phyloP scores from a whole-genome alignment of 2,797 vertebrate genomes.

The Centroberyx gerrardi region DNA sequence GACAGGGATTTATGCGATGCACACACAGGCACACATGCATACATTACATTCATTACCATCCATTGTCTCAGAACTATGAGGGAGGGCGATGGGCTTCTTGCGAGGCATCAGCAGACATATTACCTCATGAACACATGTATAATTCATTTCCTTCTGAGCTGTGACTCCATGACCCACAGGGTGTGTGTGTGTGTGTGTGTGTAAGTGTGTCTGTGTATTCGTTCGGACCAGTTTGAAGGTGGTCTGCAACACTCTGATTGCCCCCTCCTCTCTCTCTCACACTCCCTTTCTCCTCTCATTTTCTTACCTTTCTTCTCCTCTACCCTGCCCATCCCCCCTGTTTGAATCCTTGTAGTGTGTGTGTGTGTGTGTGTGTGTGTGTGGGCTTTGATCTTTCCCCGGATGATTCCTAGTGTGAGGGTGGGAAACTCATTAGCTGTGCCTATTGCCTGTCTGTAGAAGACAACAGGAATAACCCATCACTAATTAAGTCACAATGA shows the following conservation, averaged over 20 bases:
- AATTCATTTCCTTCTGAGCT: constrained; percentile 34
- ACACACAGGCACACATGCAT: constrained; percentile 2
- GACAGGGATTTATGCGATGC: background rate
- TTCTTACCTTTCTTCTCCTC: constrained; percentile 30
- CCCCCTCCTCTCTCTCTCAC: constrained; percentile 33
- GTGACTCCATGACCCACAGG: constrained; percentile 8
- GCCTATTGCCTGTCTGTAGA: constrained; percentile 58
- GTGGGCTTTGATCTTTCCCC: constrained; percentile 72
- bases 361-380: constrained; percentile 3
- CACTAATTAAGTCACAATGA: constrained; percentile 63
- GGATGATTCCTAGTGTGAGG: constrained; percentile 51
- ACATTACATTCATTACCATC: background rate
- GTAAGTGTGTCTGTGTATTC: background rate
- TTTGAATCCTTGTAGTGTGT: constrained; percentile 41
- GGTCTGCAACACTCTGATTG: constrained; percentile 63
- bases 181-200: constrained; percentile 26
- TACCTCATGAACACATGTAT: constrained; percentile 31
- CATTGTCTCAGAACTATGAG: background rate
- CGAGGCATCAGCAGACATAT: background rate
- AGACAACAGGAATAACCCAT: constrained; percentile 52
- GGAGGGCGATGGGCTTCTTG: background rate
- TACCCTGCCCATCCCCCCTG: constrained; percentile 38
- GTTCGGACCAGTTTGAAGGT: constrained; percentile 52
- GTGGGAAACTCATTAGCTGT: constrained; percentile 73
- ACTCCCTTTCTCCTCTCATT: background rate